Conservation (phyloP, 2,113 vertebrate genomes). For the Anolis sagrei region DNA sequence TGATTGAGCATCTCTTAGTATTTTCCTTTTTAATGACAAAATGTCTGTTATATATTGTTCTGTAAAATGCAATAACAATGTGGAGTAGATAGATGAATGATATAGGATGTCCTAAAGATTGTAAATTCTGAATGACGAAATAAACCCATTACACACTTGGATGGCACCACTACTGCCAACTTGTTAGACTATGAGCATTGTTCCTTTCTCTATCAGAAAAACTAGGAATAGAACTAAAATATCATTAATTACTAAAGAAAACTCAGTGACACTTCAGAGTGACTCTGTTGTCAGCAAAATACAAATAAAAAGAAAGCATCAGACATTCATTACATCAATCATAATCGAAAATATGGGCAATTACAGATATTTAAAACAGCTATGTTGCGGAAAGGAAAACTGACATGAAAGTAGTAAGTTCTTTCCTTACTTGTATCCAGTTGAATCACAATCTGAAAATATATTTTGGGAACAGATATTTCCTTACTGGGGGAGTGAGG, state of each 20-base stretch:
- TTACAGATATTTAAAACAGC: not conserved
- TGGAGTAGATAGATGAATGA: not conserved
- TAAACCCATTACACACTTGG: not conserved
- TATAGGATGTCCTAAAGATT: not conserved
- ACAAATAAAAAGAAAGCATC: not conserved
- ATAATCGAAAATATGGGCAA: slow-evolving; percentile 1
- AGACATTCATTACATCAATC: not conserved
- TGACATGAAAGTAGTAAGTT: not conserved
- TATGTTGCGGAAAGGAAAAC: not conserved
- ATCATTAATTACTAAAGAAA: not conserved
- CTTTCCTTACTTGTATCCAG: not conserved
- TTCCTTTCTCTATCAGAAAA: not conserved
- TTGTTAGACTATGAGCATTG: not conserved
- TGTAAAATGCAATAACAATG: slow-evolving; percentile 17
- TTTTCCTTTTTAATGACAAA: slow-evolving; percentile 4
- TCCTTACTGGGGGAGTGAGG: too few relatives aligned
- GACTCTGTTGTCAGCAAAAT: not conserved
- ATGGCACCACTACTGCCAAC: too few relatives aligned
- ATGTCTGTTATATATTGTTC: slow-evolving; percentile 46
- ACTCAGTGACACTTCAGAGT: not conserved
- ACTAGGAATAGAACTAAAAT: not conserved
- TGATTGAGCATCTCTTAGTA: not conserved
- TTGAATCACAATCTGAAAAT: not conserved
- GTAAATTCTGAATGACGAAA: not conserved
- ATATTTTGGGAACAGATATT: not conserved